phyloP scores from a whole-genome alignment of 2,888 invertebrate genomes.

The Orthosia gracilis region DNA sequence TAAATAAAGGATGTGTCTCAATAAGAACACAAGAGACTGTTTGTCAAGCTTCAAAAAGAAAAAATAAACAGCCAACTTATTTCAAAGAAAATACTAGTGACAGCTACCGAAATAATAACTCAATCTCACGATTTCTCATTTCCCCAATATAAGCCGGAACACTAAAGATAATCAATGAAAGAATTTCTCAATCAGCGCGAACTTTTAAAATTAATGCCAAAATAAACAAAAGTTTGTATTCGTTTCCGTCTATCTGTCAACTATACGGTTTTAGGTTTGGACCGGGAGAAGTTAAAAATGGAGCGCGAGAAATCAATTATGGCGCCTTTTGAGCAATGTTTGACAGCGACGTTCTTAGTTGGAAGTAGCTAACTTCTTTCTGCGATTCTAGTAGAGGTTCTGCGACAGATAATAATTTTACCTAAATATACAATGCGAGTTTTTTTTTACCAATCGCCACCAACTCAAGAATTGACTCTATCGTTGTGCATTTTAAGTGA shows the following conservation, averaged over 20 bases:
- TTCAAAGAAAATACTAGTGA: neutral
- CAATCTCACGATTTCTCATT: slow-evolving; percentile 11
- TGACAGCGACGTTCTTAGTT: neutral
- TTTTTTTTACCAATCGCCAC: too few species aligned
- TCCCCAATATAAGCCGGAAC: neutral
- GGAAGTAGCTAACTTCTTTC: too few species aligned
- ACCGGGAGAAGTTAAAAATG: slow-evolving; percentile 27
- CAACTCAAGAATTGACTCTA: too few species aligned
- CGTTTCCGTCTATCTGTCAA: slow-evolving; percentile 59
- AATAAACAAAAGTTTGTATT: slow-evolving; percentile 48
- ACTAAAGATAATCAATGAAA: slow-evolving; percentile 32
- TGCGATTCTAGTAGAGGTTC: too few species aligned
- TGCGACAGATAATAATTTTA: too few species aligned
- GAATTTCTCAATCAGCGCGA: slow-evolving; percentile 53
- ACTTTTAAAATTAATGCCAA: slow-evolving; percentile 55
- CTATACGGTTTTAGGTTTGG: slow-evolving; percentile 24
- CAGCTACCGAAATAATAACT: neutral
- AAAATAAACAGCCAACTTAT: neutral
- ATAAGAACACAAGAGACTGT: too few species aligned
- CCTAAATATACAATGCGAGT: too few species aligned
- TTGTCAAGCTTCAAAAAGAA: too few species aligned
- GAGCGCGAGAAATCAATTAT: neutral
- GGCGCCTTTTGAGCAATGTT: neutral
- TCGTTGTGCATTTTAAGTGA: too few species aligned
- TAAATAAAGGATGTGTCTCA: too few species aligned